Conservation (phyloP, 64 coral and sea anemone genomes). For the Stichodactyla mertensii region DNA sequence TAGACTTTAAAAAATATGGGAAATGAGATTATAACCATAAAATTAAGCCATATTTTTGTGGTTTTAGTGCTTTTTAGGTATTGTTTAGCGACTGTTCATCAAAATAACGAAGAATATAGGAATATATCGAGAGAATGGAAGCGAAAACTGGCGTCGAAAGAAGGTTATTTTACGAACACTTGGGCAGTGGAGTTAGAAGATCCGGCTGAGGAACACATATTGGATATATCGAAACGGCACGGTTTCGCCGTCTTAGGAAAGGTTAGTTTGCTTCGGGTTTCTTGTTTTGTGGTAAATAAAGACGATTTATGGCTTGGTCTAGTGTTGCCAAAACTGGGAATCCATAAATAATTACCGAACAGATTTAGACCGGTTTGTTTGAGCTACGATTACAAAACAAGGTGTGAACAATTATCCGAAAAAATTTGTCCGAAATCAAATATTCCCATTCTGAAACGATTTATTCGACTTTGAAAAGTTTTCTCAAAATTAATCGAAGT, state of each 20-base stretch:
- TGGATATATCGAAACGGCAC: conserved; percentile 77
- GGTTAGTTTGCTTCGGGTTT: conserved; percentile 30
- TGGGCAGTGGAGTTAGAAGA: conserved; percentile 95
- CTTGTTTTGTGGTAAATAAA: neutral
- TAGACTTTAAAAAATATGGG: conserved; percentile 13
- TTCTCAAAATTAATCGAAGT: neutral
- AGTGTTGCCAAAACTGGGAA: neutral
- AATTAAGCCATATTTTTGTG: conserved; percentile 9
- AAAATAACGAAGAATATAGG: conserved; percentile 5
- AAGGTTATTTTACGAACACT: conserved; percentile 98
- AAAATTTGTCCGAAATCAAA: neutral
- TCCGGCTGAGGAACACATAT: conserved; percentile 58
- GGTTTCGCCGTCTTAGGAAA: conserved; percentile 83
- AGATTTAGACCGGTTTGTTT: conserved; percentile 5
- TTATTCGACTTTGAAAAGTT: no score
- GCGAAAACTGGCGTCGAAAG: conserved; percentile 73
- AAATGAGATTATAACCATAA: neutral
- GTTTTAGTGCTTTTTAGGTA: neutral
- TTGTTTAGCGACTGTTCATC: neutral
- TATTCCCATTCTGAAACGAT: no score
- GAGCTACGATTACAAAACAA: neutral
- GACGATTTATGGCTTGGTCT: neutral
- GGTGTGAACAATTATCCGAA: neutral
- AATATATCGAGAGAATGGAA: conserved; percentile 79
- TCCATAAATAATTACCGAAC: conserved; percentile 10